These are phyloP conservation scores for Tychaedon coryphoeus DNA, from an alignment of 2,113 vertebrate species.

Conservation along the genomic window DNA sequence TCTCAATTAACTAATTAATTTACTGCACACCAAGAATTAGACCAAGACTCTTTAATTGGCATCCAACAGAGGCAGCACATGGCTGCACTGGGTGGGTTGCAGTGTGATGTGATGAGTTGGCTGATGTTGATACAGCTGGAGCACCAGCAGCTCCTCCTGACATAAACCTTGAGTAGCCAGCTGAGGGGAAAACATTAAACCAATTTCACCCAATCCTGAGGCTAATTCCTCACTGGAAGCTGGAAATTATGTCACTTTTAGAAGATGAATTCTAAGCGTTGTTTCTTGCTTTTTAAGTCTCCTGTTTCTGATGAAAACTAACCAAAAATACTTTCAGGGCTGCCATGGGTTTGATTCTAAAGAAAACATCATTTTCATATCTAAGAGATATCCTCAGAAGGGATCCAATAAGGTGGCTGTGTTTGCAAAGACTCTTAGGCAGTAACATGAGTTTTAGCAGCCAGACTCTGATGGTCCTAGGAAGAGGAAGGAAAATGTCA, in stretches of 20 bases:
- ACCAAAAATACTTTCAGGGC: not conserved
- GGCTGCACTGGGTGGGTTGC: not conserved
- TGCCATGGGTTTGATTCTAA: not conserved
- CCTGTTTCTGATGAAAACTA: not conserved
- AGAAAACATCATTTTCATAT: slow-evolving; percentile 28
- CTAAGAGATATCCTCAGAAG: not conserved
- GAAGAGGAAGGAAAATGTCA: not conserved
- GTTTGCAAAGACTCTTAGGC: not conserved
- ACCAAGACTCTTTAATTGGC: not conserved
- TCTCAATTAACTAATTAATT: not conserved
- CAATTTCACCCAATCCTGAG: not conserved
- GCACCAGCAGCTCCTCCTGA: not conserved
- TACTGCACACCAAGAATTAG: not conserved
- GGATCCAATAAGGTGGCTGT: not conserved
- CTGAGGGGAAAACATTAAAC: not conserved
- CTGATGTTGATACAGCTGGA: not conserved
- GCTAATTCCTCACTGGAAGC: not conserved
- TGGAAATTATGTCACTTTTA: not conserved
- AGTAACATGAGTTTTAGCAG: not conserved
- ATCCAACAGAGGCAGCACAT: not conserved
- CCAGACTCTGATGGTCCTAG: not conserved
- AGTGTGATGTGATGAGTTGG: fast-evolving
- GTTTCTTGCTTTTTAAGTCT: not conserved
- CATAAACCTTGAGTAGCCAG: not conserved
- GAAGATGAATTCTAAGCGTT: not conserved